Evolutionary conservation across 1,140 invertebrate genomes (phyloP).

Genomic region (Bombus sibiricus): DNA sequence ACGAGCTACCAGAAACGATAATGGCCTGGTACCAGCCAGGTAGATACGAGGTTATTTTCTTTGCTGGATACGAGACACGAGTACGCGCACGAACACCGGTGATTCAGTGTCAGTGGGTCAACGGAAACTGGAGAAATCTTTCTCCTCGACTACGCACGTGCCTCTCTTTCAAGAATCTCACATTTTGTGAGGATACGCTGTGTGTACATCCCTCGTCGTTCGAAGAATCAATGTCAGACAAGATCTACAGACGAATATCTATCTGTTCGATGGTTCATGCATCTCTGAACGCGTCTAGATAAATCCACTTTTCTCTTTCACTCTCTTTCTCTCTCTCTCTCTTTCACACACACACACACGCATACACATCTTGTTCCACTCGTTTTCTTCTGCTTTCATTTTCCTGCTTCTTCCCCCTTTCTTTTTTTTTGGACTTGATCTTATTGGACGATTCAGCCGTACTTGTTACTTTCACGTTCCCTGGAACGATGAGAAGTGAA

Average conservation of each 20-base stretch:
- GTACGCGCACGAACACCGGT: conserved; percentile 35
- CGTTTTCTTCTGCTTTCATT: neutral
- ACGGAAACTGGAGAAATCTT: conserved; percentile 78
- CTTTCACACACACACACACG: no score
- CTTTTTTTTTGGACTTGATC: neutral
- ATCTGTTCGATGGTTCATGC: neutral
- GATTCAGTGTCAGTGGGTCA: conserved; percentile 82
- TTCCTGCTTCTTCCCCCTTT: neutral
- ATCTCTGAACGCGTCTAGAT: neutral
- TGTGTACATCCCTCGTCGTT: neutral
- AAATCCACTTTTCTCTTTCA: neutral
- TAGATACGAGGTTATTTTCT: neutral
- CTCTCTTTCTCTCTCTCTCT: neutral
- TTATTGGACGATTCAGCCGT: neutral
- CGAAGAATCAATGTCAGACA: conserved; percentile 17
- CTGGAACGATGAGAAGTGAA: conserved; percentile 17
- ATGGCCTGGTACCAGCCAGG: neutral
- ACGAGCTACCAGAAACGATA: neutral
- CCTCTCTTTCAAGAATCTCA: conserved; percentile 46
- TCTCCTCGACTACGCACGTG: conserved; percentile 60
- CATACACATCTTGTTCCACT: no score
- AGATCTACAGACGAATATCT: no score
- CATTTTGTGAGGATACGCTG: neutral
- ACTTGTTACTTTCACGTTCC: conserved; percentile 30
- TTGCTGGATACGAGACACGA: conserved; percentile 1